Percentiles rank a stretch among this genome's conserved stretches.
Conservation (phyloP, 1,140 invertebrate genomes). For the Ceratina japonica region DNA sequence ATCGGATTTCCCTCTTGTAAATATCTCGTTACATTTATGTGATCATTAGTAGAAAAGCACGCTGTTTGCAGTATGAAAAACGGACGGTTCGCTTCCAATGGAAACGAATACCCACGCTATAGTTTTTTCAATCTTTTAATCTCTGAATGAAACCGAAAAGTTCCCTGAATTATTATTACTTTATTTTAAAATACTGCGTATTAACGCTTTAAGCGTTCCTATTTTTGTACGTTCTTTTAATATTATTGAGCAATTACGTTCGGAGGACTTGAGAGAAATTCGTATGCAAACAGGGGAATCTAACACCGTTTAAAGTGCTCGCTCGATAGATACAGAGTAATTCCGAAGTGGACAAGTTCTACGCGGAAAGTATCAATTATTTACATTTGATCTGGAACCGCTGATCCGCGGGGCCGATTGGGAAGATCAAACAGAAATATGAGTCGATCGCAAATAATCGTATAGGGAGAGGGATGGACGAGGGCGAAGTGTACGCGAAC, state of each 20-base stretch:
- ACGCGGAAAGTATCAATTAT: background rate
- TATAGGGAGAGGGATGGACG: background rate
- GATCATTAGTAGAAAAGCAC: background rate
- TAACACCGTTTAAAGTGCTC: background rate
- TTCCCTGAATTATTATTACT: too few species aligned
- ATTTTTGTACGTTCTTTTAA: too few species aligned
- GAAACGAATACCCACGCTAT: background rate
- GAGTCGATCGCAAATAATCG: slow-evolving; percentile 25
- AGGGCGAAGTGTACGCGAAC: background rate
- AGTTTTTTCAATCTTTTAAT: background rate
- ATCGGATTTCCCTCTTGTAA: background rate
- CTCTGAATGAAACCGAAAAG: background rate
- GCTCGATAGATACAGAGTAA: background rate
- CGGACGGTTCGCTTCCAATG: background rate
- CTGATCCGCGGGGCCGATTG: background rate
- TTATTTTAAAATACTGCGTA: too few species aligned
- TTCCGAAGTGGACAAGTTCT: background rate
- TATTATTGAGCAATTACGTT: too few species aligned
- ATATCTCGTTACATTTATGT: slow-evolving; percentile 7
- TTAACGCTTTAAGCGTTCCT: too few species aligned
- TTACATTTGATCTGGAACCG: background rate
- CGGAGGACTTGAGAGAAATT: too few species aligned
- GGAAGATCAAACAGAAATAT: slow-evolving; percentile 16
- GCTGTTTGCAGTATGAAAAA: background rate
- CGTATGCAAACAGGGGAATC: background rate